Evolutionary conservation across 1,140 invertebrate species (phyloP), one percentile per base, ranked within the genome.

Genomic region (Ectropis grisescens): DNA sequence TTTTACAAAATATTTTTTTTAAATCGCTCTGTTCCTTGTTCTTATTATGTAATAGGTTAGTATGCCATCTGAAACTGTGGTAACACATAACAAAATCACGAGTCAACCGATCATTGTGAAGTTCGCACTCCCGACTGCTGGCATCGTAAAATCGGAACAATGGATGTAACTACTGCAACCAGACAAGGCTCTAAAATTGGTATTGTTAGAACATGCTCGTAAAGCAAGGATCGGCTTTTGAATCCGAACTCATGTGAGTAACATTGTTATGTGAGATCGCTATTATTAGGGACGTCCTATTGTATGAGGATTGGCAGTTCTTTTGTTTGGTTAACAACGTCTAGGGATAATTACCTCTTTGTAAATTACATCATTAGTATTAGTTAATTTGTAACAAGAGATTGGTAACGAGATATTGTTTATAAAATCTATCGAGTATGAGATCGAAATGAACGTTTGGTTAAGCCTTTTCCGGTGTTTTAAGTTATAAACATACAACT

Each of bases 131-230:
- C 41, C 25, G 42, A 45, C 37, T 31, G 26, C 11, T 27, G 26
- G 41, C 29, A 34, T 53, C 46, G 40, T 58, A 58, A 58, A 58
- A 47, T 40, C 29, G 33, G 39, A 53, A 53, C 49, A 58, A 48
- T 52, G 30, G 41, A 27, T 27, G 32, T 46, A 52, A 48, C 45
- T 48, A 47, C 39, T 46, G 42, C 31, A 49, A 49, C 35, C 33
- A 32, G 38, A 49, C 45, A 39, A 33, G 44, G 42, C 46, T 53
- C 38, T 54, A 48, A 47, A 50, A 53, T 50, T 54, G 46, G 43
- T 49, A 58, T 59, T 58, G 55, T 60, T 39, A 50, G 42, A 47
- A 51, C 32, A 44, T 45, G 50, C 47, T 58, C 54, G 52, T 65
- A 65, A 60, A 65, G 41, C 40, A 45, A 54, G 35, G 37, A 37